Evolutionary conservation across 2,888 invertebrate genomes (phyloP).

Genomic region (Prenolepis imparis): DNA sequence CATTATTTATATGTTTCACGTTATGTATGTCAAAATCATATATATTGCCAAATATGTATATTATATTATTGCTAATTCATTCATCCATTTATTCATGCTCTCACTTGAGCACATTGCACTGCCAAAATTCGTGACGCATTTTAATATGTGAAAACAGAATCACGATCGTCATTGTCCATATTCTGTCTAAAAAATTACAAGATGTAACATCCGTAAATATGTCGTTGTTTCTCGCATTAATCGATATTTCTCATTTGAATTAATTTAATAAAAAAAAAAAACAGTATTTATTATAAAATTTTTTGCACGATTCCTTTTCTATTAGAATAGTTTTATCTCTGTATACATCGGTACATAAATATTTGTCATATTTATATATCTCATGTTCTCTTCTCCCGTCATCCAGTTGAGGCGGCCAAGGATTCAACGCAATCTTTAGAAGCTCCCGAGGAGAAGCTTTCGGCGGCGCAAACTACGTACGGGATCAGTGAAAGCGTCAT

Average conservation of each 20-base stretch:
- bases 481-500: background rate
- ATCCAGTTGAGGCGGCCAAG: constrained; percentile 63
- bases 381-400: constrained; percentile 48
- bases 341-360: background rate
- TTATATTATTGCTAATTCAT: constrained; percentile 20
- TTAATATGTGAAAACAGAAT: background rate
- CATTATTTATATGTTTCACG: constrained; percentile 25
- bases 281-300: constrained; percentile 10
- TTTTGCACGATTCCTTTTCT: constrained; percentile 36
- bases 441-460: constrained; percentile 57
- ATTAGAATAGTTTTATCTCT: constrained; percentile 45
- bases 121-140: constrained; percentile 15
- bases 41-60: constrained; percentile 1
- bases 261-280: constrained; percentile 15
- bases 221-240: constrained; percentile 11
- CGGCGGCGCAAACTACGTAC: constrained; percentile 40
- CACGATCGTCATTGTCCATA: background rate
- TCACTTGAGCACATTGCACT: constrained; percentile 8
- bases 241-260: constrained; percentile 11
- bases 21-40: background rate
- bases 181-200: constrained; percentile 7
- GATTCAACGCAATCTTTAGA: constrained; percentile 64
- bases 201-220: constrained; percentile 2
- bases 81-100: background rate
- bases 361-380: background rate